Base-by-base conservation (phyloP, 2,797 vertebrate genomes). In the Lagocephalus sceleratus region DNA sequence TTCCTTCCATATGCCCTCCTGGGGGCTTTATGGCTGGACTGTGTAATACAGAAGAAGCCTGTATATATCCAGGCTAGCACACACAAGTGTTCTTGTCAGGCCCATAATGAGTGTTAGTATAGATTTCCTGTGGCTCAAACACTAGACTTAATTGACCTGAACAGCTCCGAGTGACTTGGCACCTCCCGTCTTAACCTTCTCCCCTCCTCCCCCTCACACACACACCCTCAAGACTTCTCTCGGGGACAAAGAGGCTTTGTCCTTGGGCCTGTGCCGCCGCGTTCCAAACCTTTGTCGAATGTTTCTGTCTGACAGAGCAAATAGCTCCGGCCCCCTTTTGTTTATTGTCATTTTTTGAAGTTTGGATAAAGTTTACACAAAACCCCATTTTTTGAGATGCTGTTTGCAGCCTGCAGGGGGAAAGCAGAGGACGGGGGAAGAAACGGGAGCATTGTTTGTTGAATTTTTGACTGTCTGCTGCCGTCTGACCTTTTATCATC, bases 61-160 rank as follows among this genome's bases (percentile, higher is more conserved):
- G 75, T 79, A 54, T 72, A 68, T 81, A 79, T 87, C 75, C 73
- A 82, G 82, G 74, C 68, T 76, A 78, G 71, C 79, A 85, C 81
- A 84, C 82, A 87, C 83, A 82, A 70, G 79, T 87, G 73, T 75
- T 84, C 82, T 76, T 77, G 84, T 88, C 82, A 81, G 78, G 72
- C 78, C 78, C 71, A 75, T 90, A 91, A 90, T 85, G 88, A 88
- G 82, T 85, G 87, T 85, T 89, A 82, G 88, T 89, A 87, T 91
- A 85, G 86, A 90, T 90, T 91, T 91, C 90, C 87, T 89, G 82
- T 83, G 71, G 79, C 85, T 82, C 77, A 81, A 90, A 89, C 85
- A 88, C 86, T 77, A 71, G 83, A 85, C 86, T 89, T 92, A 91
- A 92, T 91, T 91, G 91, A 92, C 87, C 89, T 87, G 87, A 92